Evolutionary conservation across 2,888 invertebrate genomes (phyloP).

Genomic region (Itoplectis maculator): DNA sequence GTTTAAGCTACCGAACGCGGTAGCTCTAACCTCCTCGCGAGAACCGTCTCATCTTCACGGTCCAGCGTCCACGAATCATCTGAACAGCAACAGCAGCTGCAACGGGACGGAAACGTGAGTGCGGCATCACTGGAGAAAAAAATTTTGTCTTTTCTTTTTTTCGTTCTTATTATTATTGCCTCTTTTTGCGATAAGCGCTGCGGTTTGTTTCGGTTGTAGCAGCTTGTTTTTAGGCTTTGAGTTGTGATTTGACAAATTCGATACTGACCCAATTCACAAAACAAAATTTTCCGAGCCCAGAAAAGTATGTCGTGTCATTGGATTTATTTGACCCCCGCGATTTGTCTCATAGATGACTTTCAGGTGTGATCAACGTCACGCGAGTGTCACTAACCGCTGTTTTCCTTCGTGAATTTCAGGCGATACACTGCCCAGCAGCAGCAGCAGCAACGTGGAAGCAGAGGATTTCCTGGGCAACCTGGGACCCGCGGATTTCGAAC

Average conservation of each 20-base stretch:
- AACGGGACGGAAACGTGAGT: constrained; percentile 89
- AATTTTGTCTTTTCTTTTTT: not conserved
- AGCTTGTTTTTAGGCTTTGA: not conserved
- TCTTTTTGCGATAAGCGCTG: not conserved
- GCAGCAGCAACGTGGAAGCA: constrained; percentile 83
- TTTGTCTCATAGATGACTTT: constrained; percentile 24
- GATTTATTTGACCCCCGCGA: not conserved
- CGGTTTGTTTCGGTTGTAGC: not conserved
- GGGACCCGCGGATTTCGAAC: constrained; percentile 86
- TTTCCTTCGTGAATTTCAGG: constrained; percentile 71
- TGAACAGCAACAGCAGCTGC: constrained; percentile 87
- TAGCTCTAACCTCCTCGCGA: constrained; percentile 89
- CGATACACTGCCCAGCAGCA: constrained; percentile 83
- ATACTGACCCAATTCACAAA: constrained; percentile 18
- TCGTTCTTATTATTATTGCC: constrained; percentile 22
- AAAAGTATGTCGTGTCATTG: not conserved
- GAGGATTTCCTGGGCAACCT: constrained; percentile 82
- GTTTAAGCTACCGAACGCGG: constrained; percentile 88
- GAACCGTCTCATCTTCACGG: constrained; percentile 90
- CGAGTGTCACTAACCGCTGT: not conserved
- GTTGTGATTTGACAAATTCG: constrained; percentile 16
- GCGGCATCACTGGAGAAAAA: constrained; percentile 19
- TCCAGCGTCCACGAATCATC: constrained; percentile 87
- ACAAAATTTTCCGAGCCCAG: not conserved
- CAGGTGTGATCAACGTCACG: not conserved